Evolutionary conservation across 2,797 vertebrate genomes (phyloP).

Genomic region (Rhabdomys pumilio): DNA sequence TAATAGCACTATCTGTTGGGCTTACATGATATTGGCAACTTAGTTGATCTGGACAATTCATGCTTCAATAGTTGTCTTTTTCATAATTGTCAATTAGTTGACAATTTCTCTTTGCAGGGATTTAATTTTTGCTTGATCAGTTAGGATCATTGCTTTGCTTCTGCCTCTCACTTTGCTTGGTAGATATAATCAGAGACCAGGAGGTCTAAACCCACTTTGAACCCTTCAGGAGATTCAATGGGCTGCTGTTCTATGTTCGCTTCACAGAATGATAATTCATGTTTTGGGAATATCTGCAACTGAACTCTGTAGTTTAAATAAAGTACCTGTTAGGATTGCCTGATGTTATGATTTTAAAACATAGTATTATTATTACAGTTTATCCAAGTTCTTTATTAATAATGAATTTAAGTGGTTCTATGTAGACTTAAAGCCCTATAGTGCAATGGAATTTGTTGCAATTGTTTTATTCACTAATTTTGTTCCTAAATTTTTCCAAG

Average conservation of each 20-base stretch:
- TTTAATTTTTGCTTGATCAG: constrained; percentile 73
- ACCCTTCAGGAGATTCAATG: constrained; percentile 45
- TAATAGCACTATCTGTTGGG: constrained; percentile 4
- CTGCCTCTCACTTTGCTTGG: constrained; percentile 25
- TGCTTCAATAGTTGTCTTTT: constrained; percentile 19
- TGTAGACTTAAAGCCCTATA: constrained; percentile 24
- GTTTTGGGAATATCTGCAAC: constrained; percentile 63
- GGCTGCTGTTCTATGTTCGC: background rate
- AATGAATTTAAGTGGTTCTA: constrained; percentile 40
- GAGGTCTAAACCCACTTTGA: constrained; percentile 49
- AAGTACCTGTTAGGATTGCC: constrained; percentile 60
- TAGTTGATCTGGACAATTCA: constrained; percentile 58
- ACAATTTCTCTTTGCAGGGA: background rate
- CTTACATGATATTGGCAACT: background rate
- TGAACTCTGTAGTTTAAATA: constrained; percentile 48
- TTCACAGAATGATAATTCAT: constrained; percentile 60
- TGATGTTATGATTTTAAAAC: constrained; percentile 51
- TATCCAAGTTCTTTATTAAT: constrained; percentile 26
- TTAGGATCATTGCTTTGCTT: constrained; percentile 70
- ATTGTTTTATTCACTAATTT: constrained; percentile 39
- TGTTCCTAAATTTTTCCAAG: constrained; percentile 28
- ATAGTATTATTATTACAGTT: constrained; percentile 1
- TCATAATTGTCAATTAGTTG: background rate
- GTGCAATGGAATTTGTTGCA: background rate
- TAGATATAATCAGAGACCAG: constrained; percentile 32